A percentile compares a stretch with the other conserved stretches of the same genome.
These are phyloP conservation scores for Drosophila colorata DNA, from an alignment of 2,888 invertebrate genomes.

Conservation along the genomic window DNA sequence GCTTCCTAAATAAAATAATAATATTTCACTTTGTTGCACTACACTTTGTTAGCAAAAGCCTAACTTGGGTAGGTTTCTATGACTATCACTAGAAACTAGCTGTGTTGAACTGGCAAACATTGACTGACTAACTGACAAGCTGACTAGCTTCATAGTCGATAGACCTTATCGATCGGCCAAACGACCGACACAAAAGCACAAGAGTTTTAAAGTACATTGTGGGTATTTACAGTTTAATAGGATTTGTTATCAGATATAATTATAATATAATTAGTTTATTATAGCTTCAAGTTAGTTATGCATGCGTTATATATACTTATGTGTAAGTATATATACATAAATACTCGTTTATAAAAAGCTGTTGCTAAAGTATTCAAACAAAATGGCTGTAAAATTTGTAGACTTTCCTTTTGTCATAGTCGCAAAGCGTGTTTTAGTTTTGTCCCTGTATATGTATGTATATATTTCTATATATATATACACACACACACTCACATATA, in stretches of 20 bases:
- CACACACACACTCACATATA: too few species aligned
- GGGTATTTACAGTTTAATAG: conserved; percentile 73
- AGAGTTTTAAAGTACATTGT: conserved; percentile 52
- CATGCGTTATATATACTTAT: conserved; percentile 25
- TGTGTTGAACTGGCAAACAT: conserved; percentile 53
- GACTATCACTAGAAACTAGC: conserved; percentile 51
- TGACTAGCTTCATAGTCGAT: conserved; percentile 24
- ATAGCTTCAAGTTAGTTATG: conserved; percentile 47
- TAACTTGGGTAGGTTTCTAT: conserved; percentile 40
- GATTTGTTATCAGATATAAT: conserved; percentile 47
- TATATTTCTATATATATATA: conserved; percentile 31
- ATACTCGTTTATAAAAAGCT: conserved; percentile 62
- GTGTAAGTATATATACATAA: conserved; percentile 19
- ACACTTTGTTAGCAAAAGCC: conserved; percentile 46
- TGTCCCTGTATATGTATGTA: conserved; percentile 56
- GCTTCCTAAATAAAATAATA: conserved; percentile 62
- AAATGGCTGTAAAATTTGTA: conserved; percentile 68
- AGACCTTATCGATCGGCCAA: conserved; percentile 10
- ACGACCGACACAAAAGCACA: conserved; percentile 60
- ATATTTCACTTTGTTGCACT: conserved; percentile 34
- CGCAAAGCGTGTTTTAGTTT: conserved; percentile 68
- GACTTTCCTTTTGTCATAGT: conserved; percentile 36
- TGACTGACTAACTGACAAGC: conserved; percentile 40
- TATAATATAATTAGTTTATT: conserved; percentile 38
- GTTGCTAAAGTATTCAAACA: conserved; percentile 57